Evolutionary conservation across 2,113 vertebrate genomes (phyloP), one percentile per base, ranked within the genome.

Genomic region (Phylloscopus trochilus): DNA sequence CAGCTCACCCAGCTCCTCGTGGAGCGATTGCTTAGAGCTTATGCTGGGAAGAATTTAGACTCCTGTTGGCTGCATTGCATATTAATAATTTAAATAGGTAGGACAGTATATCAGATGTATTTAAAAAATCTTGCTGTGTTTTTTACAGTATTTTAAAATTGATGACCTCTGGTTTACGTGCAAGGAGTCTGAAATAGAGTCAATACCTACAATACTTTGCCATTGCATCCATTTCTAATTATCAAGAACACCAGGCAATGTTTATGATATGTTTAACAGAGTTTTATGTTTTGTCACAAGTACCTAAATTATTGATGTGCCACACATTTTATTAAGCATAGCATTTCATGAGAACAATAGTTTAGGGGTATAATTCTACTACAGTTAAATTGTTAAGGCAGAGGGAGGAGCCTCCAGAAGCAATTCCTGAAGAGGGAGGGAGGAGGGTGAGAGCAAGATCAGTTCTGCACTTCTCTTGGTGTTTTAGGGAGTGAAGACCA

Each of bases 221-320:
- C n/a, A 53, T 95, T 81, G 78, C 83, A 92, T 92, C 72, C n/a
- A 87, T 93, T 95, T 96, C 95, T 96, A 95, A 95, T 93, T 91
- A 97, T 49, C 51, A 77, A 35, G 58, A 95, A 77, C 58, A 87
- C 67, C 4, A 2, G 58, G 51, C 30, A 69, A 86, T 69, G 19
- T 86, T 73, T 66, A 55, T 20, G 26, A 30, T 79, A 91, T 87
- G 86, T 96, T 91, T 83, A 95, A 22, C 21, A 62, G 89, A 56
- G 47, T 81, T 94, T 89, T 87, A 77, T 6, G 8, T 43, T 49
- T 86, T 96, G 93, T 93, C 93, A 95, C 64, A 77, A 77, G 87
- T 37, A 73, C 18, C 78, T 90, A 62, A 96, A 91, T 95, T 92
- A 92, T 55, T 76, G 62, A 86, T 58, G 46, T 10, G 7, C 39